phyloP scores from a whole-genome alignment of 1,140 invertebrate species.

The Calephelis virginiensis region DNA sequence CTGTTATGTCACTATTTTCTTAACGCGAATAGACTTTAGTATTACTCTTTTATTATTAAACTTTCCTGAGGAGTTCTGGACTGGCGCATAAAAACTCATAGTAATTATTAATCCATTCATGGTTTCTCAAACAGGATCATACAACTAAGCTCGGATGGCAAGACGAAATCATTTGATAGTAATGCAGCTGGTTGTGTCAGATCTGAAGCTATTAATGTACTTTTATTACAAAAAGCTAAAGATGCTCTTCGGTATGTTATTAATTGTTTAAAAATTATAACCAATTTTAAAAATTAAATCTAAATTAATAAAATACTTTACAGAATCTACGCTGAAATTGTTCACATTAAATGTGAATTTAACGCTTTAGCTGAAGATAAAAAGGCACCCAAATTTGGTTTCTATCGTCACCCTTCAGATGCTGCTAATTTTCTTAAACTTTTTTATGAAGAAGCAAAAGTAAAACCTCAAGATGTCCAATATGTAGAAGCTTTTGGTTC shows the following conservation, averaged over 20 bases:
- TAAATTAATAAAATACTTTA: neutral
- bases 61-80: too few species aligned
- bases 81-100: too few species aligned
- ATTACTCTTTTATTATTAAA: too few species aligned
- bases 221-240: too few species aligned
- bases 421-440: conserved; percentile 80
- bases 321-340: too few species aligned
- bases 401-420: conserved; percentile 69
- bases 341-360: too few species aligned
- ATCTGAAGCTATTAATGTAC: conserved; percentile 83
- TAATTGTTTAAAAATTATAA: conserved; percentile 49
- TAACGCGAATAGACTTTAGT: too few species aligned
- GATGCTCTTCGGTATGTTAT: conserved; percentile 70
- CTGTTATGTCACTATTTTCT: too few species aligned
- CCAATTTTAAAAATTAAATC: neutral
- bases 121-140: conserved; percentile 2
- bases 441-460: conserved; percentile 80
- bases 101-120: too few species aligned
- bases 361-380: neutral
- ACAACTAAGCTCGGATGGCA: conserved; percentile 77
- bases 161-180: conserved; percentile 89
- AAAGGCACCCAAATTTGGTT: neutral
- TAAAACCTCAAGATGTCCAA: conserved; percentile 81
- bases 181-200: conserved; percentile 83
- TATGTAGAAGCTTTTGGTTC: conserved; percentile 82